These are phyloP conservation scores for Acrossocheilus fasciatus DNA, from an alignment of 2,797 vertebrate genomes.

Conservation along the genomic window DNA sequence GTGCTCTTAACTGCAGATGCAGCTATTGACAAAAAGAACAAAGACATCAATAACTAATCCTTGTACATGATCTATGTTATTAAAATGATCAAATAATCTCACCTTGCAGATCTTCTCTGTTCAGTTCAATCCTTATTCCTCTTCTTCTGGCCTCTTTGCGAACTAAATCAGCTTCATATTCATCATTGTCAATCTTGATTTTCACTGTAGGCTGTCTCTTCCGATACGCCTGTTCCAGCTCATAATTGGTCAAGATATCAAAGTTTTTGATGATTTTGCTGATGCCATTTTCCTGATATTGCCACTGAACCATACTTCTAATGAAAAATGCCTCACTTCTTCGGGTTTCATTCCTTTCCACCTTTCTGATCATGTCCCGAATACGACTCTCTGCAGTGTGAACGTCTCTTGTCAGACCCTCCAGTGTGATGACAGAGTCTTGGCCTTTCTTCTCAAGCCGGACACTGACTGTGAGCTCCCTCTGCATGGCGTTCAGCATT, in stretches of 20 bases:
- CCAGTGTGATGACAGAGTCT: background rate
- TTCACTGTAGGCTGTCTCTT: background rate
- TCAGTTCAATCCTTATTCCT: slow-evolving; percentile 46
- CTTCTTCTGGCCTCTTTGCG: slow-evolving; percentile 14
- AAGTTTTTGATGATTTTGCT: slow-evolving; percentile 63
- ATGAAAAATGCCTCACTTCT: slow-evolving; percentile 72
- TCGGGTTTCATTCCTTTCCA: slow-evolving; percentile 69
- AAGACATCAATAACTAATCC: background rate
- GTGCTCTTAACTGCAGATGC: background rate
- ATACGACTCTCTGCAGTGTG: slow-evolving; percentile 65
- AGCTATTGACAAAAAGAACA: background rate
- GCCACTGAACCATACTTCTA: slow-evolving; percentile 80
- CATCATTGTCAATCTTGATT: slow-evolving; percentile 70
- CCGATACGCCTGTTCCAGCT: slow-evolving; percentile 79
- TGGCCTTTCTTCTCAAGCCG: slow-evolving; percentile 61
- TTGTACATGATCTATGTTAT: background rate
- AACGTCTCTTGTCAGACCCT: slow-evolving; percentile 84
- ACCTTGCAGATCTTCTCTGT: slow-evolving; percentile 68
- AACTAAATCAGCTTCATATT: slow-evolving; percentile 63
- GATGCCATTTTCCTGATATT: slow-evolving; percentile 51
- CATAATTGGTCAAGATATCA: slow-evolving; percentile 78
- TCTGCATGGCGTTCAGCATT: slow-evolving; percentile 77
- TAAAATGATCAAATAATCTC: background rate
- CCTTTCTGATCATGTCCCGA: slow-evolving; percentile 77
- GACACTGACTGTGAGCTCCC: slow-evolving; percentile 75